phyloP scores from a whole-genome alignment of 1,140 invertebrate species.

The Aricia agestis region DNA sequence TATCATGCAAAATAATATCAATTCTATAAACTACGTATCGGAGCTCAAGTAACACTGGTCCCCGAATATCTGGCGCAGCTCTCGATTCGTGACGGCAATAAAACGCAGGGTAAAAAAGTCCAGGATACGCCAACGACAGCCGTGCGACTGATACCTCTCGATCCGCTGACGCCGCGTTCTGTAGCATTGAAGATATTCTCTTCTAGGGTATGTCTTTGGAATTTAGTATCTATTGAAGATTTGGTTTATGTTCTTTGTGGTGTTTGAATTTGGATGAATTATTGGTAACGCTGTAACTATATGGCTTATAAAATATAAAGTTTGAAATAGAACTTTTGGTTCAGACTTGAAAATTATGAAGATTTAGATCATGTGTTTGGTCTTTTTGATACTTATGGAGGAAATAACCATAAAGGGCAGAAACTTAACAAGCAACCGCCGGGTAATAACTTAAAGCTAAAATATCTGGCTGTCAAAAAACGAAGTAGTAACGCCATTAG shows the following conservation, averaged over 20 bases:
- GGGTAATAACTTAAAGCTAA: neutral
- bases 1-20: neutral
- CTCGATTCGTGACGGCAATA: conserved; percentile 36
- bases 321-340: too few species aligned
- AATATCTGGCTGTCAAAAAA: neutral
- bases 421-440: too few species aligned
- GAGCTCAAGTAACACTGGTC: neutral
- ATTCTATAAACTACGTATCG: neutral
- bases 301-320: too few species aligned
- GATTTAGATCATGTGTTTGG: too few species aligned
- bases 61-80: neutral
- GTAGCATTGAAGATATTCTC: neutral
- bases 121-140: conserved; percentile 6
- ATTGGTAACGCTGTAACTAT: too few species aligned
- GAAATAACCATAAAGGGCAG: too few species aligned
- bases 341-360: too few species aligned
- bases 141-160: conserved; percentile 6
- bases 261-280: too few species aligned
- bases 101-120: conserved; percentile 38
- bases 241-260: neutral
- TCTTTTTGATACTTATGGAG: too few species aligned
- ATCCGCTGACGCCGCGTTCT: neutral
- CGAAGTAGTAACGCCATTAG: neutral
- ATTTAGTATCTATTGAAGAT: neutral
- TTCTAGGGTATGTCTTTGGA: neutral